Conservation (phyloP, 2,888 invertebrate species). For the Eueremaeus valkanovi region DNA sequence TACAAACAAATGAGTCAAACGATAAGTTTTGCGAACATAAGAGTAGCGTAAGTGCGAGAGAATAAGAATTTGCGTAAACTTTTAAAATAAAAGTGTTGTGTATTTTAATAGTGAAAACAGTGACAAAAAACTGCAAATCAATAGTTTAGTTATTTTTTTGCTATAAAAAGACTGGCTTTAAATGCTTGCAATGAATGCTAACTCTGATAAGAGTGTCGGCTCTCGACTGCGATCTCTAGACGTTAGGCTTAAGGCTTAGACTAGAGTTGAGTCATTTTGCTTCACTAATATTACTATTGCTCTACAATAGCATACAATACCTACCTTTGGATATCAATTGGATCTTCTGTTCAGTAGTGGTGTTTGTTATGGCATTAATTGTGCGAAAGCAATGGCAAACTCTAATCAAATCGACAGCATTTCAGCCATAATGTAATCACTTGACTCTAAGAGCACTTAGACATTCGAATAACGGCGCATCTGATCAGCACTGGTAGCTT, state of each 20-base stretch:
- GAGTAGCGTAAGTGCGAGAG: too few species aligned
- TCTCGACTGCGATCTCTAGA: neutral
- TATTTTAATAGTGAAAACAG: neutral
- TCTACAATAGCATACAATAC: neutral
- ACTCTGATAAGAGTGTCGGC: neutral
- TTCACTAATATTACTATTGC: neutral
- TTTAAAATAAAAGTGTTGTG: neutral
- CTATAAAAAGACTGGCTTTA: slow-evolving; percentile 9
- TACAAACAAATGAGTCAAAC: too few species aligned
- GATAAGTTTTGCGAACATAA: too few species aligned
- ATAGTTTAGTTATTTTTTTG: slow-evolving; percentile 6
- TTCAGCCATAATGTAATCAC: slow-evolving; percentile 24
- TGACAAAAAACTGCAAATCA: slow-evolving; percentile 20
- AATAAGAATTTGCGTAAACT: too few species aligned
- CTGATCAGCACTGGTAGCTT: neutral
- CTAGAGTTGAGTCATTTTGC: too few species aligned
- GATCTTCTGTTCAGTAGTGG: slow-evolving; percentile 11
- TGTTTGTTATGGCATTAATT: slow-evolving; percentile 13
- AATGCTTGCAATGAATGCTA: slow-evolving; percentile 10
- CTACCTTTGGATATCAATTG: slow-evolving; percentile 31
- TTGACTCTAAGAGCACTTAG: too few species aligned
- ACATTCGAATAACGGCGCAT: slow-evolving; percentile 32
- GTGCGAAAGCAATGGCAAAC: slow-evolving; percentile 15
- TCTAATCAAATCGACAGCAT: slow-evolving; percentile 21
- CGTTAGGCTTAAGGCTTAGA: neutral